Evolutionary conservation across 2,797 vertebrate species (phyloP).

Genomic region (Agapornis canus): DNA sequence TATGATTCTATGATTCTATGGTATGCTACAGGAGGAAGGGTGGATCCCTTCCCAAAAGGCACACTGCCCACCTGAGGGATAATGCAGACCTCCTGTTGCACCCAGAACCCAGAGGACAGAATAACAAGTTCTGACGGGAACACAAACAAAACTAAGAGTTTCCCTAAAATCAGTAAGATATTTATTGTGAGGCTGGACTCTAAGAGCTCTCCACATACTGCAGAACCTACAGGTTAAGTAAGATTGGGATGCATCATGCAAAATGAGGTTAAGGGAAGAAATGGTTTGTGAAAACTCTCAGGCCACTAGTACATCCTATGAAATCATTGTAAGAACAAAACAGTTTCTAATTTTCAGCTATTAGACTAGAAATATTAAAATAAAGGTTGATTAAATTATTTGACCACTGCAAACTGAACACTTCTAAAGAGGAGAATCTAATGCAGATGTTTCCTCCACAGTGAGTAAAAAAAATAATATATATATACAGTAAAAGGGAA

Average conservation of each 20-base stretch:
- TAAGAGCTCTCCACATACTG: background rate
- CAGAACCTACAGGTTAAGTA: background rate
- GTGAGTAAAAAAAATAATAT: background rate
- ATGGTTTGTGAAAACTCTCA: slow-evolving; percentile 7
- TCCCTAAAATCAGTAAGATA: background rate
- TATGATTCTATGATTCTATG: background rate
- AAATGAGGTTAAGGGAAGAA: background rate
- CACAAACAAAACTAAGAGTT: background rate
- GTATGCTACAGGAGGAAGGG: background rate
- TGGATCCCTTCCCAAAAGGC: background rate
- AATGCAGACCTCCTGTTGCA: background rate
- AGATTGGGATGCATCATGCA: background rate
- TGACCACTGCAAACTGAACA: background rate
- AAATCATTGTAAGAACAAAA: background rate
- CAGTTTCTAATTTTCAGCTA: background rate
- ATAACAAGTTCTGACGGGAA: background rate
- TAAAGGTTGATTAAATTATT: background rate
- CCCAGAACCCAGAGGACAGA: background rate
- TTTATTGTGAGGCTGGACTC: background rate
- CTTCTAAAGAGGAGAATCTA: background rate
- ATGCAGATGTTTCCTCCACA: background rate
- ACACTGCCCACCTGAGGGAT: background rate
- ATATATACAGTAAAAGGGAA: background rate
- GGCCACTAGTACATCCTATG: background rate
- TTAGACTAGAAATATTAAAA: background rate